Percentiles rank a stretch among this genome's conserved stretches.
Evolutionary conservation across 2,888 invertebrate species (phyloP).

Genomic region (Resseliella maxima): DNA sequence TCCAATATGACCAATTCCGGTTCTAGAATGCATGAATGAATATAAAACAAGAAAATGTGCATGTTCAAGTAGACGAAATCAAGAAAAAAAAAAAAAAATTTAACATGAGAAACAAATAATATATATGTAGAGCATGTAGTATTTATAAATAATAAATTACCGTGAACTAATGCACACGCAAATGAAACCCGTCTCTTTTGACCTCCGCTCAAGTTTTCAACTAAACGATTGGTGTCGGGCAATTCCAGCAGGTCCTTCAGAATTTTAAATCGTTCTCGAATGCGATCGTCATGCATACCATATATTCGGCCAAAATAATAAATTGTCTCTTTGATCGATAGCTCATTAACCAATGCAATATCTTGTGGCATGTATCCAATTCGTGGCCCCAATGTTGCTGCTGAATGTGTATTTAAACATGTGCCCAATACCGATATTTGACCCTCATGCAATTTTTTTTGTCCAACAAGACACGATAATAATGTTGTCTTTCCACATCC

Average conservation of each 20-base stretch:
- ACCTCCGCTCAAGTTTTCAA: constrained; percentile 86
- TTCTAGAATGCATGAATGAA: constrained; percentile 65
- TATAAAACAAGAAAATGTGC: background rate
- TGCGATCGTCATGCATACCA: constrained; percentile 75
- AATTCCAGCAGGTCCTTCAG: constrained; percentile 80
- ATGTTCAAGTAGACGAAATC: background rate
- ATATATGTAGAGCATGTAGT: background rate
- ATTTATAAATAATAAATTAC: background rate
- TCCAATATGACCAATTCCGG: constrained; percentile 90
- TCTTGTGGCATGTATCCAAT: constrained; percentile 95
- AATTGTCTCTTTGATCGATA: constrained; percentile 84
- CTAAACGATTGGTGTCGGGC: constrained; percentile 74
- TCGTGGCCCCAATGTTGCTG: constrained; percentile 74
- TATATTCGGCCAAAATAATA: constrained; percentile 89
- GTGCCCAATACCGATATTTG: constrained; percentile 81
- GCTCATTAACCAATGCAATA: constrained; percentile 81
- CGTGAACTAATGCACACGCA: constrained; percentile 86
- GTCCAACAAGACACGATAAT: constrained; percentile 85
- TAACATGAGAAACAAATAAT: background rate
- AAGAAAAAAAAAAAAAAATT: background rate
- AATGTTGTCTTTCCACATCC: constrained; percentile 93
- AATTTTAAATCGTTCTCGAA: constrained; percentile 76
- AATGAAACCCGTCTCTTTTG: constrained; percentile 91
- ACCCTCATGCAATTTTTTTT: constrained; percentile 78
- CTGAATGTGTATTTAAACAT: constrained; percentile 73